Evolutionary conservation across 2,113 vertebrate species (phyloP).

Genomic region (Clarias magur): DNA sequence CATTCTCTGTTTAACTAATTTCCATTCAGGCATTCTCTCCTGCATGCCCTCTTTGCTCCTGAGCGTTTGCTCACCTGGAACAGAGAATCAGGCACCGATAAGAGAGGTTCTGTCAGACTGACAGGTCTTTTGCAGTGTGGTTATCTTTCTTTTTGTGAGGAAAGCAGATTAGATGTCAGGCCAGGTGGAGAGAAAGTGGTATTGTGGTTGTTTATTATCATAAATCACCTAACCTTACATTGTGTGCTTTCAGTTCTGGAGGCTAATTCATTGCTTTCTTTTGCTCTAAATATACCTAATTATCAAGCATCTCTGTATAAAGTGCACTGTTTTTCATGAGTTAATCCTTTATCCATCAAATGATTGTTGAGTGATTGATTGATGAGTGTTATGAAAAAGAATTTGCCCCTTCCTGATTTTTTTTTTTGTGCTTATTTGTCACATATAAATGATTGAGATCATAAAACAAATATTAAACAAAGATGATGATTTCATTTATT

Average conservation of each 20-base stretch:
- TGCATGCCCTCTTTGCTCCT: constrained; percentile 8
- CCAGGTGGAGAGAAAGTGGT: constrained; percentile 9
- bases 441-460: no score
- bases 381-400: no score
- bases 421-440: no score
- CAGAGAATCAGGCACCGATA: constrained; percentile 32
- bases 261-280: neutral
- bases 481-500: no score
- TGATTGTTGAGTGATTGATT: no score
- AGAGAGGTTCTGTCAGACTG: constrained; percentile 6
- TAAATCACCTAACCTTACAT: neutral
- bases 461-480: no score
- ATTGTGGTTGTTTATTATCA: neutral
- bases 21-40: neutral
- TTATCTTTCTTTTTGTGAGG: constrained; percentile 17
- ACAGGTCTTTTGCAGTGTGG: constrained; percentile 11
- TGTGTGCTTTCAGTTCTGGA: neutral
- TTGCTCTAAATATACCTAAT: neutral
- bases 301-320: neutral
- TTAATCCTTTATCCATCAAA: no score
- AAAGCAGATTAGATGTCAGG: constrained; percentile 7
- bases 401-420: no score
- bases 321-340: neutral
- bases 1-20: neutral
- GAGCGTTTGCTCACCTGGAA: constrained; percentile 7